Percentiles rank a stretch among this genome's conserved stretches.
These are phyloP conservation scores for Miichthys miiuy DNA, from an alignment of 2,797 vertebrate genomes.

Conservation along the genomic window DNA sequence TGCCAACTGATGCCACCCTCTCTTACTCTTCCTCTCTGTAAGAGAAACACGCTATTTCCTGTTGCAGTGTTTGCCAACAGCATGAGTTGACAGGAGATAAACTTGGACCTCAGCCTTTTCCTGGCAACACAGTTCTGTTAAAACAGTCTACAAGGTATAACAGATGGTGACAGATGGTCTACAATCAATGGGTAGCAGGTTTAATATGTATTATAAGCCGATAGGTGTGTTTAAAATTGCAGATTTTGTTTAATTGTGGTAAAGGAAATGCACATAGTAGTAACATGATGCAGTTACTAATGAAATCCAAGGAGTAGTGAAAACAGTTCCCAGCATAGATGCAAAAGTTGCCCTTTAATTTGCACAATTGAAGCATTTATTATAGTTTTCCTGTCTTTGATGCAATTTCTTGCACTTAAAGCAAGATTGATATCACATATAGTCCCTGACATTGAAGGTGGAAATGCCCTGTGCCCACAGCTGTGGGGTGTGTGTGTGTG, in stretches of 20 bases:
- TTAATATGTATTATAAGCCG: constrained; percentile 29
- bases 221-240: constrained; percentile 12
- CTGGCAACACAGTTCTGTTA: constrained; percentile 30
- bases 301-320: not conserved
- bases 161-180: constrained; percentile 58
- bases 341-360: not conserved
- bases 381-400: not conserved
- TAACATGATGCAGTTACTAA: not conserved
- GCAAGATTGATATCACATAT: not conserved
- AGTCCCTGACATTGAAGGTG: not conserved
- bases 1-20: not conserved
- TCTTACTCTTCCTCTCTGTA: not conserved
- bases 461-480: constrained; percentile 9
- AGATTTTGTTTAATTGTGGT: not conserved
- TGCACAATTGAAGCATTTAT: not conserved
- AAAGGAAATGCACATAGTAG: not conserved
- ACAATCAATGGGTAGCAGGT: not conserved
- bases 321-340: not conserved
- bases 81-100: constrained; percentile 52
- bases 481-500: constrained; percentile 24
- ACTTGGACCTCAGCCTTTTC: constrained; percentile 17
- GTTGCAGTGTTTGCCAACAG: constrained; percentile 47
- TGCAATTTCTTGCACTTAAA: not conserved
- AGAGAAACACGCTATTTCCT: constrained; percentile 3
- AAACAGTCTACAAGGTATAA: constrained; percentile 6